phyloP scores from a whole-genome alignment of 2,113 vertebrate genomes.

The Mustela nigripes region DNA sequence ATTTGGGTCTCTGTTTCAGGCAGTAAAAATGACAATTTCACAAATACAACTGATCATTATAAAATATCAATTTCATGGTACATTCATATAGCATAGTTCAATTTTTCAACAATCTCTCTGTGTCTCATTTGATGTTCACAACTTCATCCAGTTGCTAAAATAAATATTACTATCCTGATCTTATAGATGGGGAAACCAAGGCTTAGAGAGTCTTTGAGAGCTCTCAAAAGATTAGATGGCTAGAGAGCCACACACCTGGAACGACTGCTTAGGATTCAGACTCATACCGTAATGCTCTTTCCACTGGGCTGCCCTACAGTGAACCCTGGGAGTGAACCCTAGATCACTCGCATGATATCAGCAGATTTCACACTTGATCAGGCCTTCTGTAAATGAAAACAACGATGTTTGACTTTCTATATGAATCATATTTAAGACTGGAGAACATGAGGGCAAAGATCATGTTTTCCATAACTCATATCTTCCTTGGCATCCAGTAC shows the following conservation, averaged over 20 bases:
- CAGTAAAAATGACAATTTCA: slow-evolving; percentile 8
- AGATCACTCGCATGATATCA: not conserved
- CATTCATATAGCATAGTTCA: not conserved
- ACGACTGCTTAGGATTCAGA: not conserved
- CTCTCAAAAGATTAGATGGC: not conserved
- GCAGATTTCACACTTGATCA: not conserved
- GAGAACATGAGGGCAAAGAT: not conserved
- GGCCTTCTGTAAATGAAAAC: not conserved
- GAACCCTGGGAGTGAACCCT: too few relatives aligned
- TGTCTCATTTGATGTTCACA: not conserved
- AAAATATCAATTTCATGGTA: not conserved
- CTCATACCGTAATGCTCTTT: not conserved
- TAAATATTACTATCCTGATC: not conserved
- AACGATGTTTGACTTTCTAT: not conserved
- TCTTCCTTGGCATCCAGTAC: not conserved
- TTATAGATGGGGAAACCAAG: not conserved
- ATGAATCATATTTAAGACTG: not conserved
- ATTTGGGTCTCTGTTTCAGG: not conserved
- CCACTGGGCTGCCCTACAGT: not conserved
- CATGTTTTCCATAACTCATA: not conserved
- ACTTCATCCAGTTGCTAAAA: not conserved
- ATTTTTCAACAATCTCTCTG: not conserved
- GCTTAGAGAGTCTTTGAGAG: not conserved
- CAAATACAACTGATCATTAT: not conserved
- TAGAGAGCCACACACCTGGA: not conserved